Percentiles rank a stretch among this genome's conserved stretches.
Conservation (phyloP, 2,113 vertebrate species). For the Cariama cristata region DNA sequence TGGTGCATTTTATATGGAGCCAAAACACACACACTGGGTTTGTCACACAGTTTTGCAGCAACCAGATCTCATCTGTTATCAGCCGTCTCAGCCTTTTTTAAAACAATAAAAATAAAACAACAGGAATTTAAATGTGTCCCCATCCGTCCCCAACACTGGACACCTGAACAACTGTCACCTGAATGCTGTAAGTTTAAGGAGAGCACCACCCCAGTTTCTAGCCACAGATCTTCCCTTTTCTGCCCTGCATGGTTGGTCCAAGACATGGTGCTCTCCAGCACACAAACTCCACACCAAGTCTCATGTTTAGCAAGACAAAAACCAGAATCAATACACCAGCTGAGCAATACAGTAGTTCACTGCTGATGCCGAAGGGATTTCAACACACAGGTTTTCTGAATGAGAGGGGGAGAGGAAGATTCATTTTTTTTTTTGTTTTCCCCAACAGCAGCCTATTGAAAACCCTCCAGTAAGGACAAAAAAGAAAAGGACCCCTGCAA, state of each 20-base stretch:
- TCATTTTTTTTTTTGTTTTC: not conserved
- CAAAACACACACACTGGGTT: not conserved
- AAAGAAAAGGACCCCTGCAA: not conserved
- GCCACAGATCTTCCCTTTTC: not conserved
- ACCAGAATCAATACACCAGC: not conserved
- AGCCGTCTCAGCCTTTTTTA: not conserved
- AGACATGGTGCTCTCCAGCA: not conserved
- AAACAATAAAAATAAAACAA: not conserved
- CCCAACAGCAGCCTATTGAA: not conserved
- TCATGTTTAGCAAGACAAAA: not conserved
- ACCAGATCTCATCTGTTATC: not conserved
- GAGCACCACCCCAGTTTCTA: not conserved
- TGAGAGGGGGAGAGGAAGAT: not conserved
- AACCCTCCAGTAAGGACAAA: not conserved
- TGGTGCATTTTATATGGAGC: not conserved
- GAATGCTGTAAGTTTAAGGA: not conserved
- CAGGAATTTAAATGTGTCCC: not conserved
- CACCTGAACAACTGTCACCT: not conserved
- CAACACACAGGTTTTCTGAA: not conserved
- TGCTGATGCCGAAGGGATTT: not conserved
- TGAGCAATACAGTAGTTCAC: not conserved
- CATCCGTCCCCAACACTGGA: not conserved
- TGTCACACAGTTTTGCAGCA: not conserved
- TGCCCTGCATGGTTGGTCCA: not conserved
- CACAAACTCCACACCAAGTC: accelerated